Conservation (phyloP, 2,113 vertebrate genomes). For the Notarius quadriscutis region DNA sequence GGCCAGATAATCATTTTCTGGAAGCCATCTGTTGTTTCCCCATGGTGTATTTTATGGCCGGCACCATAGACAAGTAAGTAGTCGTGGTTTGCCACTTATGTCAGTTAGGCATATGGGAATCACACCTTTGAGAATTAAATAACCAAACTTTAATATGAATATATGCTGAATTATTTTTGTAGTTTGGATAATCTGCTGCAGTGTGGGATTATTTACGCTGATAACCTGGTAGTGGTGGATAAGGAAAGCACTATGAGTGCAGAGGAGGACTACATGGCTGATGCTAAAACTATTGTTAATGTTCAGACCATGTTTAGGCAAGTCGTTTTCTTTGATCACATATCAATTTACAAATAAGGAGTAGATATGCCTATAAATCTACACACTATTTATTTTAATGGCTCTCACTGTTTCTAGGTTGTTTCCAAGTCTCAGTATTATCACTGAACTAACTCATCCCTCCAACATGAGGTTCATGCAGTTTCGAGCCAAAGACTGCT, state of each 20-base stretch:
- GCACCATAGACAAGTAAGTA: constrained; percentile 96
- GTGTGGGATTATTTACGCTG: constrained; percentile 90
- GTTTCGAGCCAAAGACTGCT: constrained; percentile 95
- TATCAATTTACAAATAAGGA: neutral
- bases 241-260: constrained; percentile 97
- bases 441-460: constrained; percentile 93
- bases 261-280: constrained; percentile 94
- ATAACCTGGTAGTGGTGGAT: constrained; percentile 93
- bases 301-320: constrained; percentile 96
- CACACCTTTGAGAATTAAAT: neutral
- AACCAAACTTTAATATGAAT: too few species aligned
- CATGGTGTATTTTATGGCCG: constrained; percentile 99
- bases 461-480: constrained; percentile 99
- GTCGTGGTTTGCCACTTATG: neutral
- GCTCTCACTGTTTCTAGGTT: constrained; percentile 70
- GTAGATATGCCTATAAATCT: too few species aligned
- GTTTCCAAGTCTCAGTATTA: constrained; percentile 94
- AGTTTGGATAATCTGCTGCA: constrained; percentile 92
- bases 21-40: constrained; percentile 99
- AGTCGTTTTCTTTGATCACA: neutral
- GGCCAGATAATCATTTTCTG: constrained; percentile 98
- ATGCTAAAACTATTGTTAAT: constrained; percentile 93
- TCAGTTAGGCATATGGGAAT: neutral
- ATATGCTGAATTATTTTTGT: constrained; percentile 32
- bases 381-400: neutral